Evolutionary conservation across 2,113 vertebrate species (phyloP).

Genomic region (Psittacula cyanocephala): DNA sequence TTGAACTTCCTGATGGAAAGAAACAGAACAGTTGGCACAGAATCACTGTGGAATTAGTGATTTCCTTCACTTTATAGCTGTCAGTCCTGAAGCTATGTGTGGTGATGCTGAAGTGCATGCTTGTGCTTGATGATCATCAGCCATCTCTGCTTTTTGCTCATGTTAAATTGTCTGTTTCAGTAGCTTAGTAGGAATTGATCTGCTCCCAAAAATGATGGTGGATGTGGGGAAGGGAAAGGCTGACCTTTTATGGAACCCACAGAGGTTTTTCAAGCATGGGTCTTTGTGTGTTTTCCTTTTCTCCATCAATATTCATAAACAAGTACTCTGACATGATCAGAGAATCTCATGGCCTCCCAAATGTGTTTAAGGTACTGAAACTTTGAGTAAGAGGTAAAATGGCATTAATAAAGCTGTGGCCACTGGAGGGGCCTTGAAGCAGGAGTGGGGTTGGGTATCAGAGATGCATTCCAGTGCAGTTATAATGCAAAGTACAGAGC

Average conservation of each 20-base stretch:
- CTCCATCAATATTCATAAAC: neutral
- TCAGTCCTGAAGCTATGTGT: neutral
- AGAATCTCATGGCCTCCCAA: neutral
- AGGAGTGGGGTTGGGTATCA: neutral
- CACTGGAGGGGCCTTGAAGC: neutral
- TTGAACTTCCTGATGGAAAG: neutral
- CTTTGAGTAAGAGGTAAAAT: neutral
- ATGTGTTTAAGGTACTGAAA: neutral
- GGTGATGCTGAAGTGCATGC: neutral
- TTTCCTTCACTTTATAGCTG: neutral
- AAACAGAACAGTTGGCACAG: neutral
- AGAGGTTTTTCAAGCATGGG: neutral
- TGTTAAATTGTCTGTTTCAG: neutral
- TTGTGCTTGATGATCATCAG: neutral
- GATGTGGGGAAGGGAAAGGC: neutral
- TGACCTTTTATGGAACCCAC: neutral
- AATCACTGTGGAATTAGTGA: neutral
- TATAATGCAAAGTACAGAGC: neutral
- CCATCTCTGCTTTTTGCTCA: neutral
- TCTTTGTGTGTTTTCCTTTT: neutral
- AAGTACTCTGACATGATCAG: neutral
- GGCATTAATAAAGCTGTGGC: neutral
- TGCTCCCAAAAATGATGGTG: neutral
- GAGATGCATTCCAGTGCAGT: neutral
- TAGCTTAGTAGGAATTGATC: neutral